Evolutionary conservation across 2,113 vertebrate species (phyloP).

Genomic region (Mus spicilegus): DNA sequence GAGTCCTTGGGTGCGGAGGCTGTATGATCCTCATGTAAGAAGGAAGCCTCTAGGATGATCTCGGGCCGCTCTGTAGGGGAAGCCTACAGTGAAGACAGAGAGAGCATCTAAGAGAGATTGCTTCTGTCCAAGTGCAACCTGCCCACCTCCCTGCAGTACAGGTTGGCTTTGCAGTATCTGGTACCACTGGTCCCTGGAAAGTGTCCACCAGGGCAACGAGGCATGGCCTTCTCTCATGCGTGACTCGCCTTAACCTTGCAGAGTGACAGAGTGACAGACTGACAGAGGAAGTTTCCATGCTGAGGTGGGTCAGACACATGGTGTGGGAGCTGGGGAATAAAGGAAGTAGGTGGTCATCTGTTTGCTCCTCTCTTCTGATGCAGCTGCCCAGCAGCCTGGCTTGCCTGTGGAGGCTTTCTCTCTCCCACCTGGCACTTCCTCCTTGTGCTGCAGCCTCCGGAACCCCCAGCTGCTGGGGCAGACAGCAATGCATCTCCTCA

Average conservation of each 20-base stretch:
- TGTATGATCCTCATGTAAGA: conserved; percentile 47
- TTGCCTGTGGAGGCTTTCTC: neutral
- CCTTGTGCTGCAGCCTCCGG: neutral
- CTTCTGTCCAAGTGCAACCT: neutral
- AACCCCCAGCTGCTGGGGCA: neutral
- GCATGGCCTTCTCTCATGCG: neutral
- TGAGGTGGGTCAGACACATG: neutral
- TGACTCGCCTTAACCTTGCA: neutral
- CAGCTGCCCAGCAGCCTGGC: neutral
- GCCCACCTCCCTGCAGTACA: neutral
- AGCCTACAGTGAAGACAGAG: neutral
- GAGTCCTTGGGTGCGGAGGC: conserved; percentile 46
- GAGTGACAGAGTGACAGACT: neutral
- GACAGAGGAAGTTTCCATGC: neutral
- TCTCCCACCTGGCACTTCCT: neutral
- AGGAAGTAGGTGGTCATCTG: neutral
- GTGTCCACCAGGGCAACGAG: neutral
- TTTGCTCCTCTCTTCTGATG: neutral
- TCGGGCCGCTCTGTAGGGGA: neutral
- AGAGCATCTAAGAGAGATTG: neutral
- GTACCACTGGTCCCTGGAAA: neutral
- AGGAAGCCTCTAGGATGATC: conserved; percentile 43
- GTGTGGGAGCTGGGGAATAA: neutral
- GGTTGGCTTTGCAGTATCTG: neutral
- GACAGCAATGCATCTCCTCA: neutral